phyloP scores from a whole-genome alignment of 2,797 vertebrate genomes.

The Leucoraja ocellata region DNA sequence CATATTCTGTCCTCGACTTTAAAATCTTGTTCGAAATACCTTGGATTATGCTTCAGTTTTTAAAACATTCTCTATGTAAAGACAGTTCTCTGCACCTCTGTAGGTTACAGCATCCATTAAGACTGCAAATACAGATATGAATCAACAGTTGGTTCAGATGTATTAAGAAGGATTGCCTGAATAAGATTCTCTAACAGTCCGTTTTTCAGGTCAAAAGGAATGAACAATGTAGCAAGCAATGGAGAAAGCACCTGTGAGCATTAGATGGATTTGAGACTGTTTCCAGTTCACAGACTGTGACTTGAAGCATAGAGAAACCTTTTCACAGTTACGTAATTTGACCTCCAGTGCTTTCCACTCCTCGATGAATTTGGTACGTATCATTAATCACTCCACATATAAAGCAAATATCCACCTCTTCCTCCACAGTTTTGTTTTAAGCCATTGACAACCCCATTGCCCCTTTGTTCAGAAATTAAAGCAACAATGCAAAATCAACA shows the following conservation, averaged over 20 bases:
- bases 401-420: constrained; percentile 5
- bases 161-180: not conserved
- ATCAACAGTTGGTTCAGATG: not conserved
- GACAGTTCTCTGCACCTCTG: not conserved
- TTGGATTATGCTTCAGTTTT: not conserved
- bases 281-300: constrained; percentile 10
- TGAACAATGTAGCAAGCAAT: not conserved
- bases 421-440: not conserved
- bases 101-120: not conserved
- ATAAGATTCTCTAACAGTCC: not conserved
- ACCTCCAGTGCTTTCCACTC: constrained; percentile 23
- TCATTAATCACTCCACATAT: constrained; percentile 30
- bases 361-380: not conserved
- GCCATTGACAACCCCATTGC: not conserved
- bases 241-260: constrained; percentile 3
- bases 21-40: not conserved
- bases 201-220: not conserved
- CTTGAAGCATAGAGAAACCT: not conserved
- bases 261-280: not conserved
- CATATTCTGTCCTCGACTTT: not conserved
- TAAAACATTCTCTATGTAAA: not conserved
- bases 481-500: not conserved
- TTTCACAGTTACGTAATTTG: constrained; percentile 16
- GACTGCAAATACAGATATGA: not conserved
- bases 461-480: not conserved